Evolutionary conservation across 2,797 vertebrate species (phyloP).

Genomic region (Tokudaia muenninki): DNA sequence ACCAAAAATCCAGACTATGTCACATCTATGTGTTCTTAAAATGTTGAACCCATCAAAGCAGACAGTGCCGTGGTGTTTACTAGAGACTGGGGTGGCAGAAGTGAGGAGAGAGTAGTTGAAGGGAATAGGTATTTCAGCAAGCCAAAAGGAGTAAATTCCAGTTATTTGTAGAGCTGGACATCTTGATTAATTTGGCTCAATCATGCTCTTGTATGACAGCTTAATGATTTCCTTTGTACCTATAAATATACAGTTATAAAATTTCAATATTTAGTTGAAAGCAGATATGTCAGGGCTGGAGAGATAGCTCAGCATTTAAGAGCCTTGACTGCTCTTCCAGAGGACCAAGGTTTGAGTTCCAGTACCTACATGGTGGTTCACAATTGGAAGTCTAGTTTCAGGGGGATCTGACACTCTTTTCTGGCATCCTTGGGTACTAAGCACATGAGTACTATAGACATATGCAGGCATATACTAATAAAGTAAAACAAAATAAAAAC

Average conservation of each 20-base stretch:
- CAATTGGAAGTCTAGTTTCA: background rate
- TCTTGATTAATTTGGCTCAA: background rate
- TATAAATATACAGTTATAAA: background rate
- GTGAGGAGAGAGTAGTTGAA: background rate
- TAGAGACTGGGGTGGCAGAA: background rate
- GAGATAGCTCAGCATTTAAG: background rate
- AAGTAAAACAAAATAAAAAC: background rate
- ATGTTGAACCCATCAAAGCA: background rate
- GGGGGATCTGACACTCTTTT: background rate
- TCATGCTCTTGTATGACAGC: background rate
- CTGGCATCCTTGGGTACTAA: background rate
- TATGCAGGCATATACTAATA: background rate
- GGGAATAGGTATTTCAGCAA: background rate
- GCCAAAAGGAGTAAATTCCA: background rate
- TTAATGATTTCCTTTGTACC: background rate
- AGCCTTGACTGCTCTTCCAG: background rate
- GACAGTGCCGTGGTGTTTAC: background rate
- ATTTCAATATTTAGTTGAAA: background rate
- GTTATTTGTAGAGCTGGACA: background rate
- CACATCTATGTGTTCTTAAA: background rate
- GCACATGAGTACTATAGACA: background rate
- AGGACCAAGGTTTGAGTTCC: background rate
- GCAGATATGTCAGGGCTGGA: background rate
- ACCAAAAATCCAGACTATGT: background rate
- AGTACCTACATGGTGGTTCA: background rate